These are phyloP conservation scores for Minunthozetes semirufus DNA, from an alignment of 2,888 invertebrate species.

Conservation along the genomic window DNA sequence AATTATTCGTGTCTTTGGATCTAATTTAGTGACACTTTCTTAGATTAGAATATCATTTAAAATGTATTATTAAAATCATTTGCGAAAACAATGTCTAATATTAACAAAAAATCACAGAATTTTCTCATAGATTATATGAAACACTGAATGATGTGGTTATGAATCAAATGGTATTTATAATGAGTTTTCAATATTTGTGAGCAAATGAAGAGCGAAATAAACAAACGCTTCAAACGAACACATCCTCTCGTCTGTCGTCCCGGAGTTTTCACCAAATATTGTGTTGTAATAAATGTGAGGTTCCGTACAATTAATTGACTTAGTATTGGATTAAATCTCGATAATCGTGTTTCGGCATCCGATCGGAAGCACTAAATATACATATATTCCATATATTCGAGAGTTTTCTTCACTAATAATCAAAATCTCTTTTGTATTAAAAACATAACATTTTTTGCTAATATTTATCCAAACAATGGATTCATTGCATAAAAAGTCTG, in stretches of 20 bases:
- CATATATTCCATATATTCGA: neutral
- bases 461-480: neutral
- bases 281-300: neutral
- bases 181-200: neutral
- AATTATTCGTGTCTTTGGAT: neutral
- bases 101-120: conserved; percentile 30
- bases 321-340: conserved; percentile 1
- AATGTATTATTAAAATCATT: neutral
- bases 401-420: neutral
- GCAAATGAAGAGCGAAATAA: conserved; percentile 10
- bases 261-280: conserved; percentile 2
- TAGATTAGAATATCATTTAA: neutral
- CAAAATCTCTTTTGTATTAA: neutral
- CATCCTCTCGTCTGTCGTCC: neutral
- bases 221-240: neutral
- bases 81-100: neutral
- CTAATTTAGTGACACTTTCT: neutral
- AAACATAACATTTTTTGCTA: conserved; percentile 26
- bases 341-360: neutral
- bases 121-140: conserved; percentile 10
- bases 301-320: conserved; percentile 6
- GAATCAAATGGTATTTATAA: conserved; percentile 23
- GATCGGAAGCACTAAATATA: conserved; percentile 28
- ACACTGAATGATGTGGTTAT: conserved; percentile 24
- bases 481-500: conserved; percentile 19